phyloP scores from a whole-genome alignment of 2,888 invertebrate species.

The Tetragonula carbonaria region DNA sequence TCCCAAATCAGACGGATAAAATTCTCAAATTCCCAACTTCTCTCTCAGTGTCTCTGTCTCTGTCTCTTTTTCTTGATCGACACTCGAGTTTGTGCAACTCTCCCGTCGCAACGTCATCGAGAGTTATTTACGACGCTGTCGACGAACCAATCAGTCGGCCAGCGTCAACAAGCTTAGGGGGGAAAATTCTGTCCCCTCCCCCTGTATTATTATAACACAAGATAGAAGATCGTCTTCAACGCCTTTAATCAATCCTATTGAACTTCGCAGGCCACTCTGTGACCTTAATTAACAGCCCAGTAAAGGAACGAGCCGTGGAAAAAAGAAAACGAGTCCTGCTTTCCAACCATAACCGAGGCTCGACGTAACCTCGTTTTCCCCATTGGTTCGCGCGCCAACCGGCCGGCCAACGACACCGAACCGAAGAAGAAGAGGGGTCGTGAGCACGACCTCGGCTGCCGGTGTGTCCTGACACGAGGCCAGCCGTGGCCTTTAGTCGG shows the following conservation, averaged over 20 bases:
- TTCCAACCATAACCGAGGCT: not conserved
- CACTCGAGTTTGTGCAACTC: not conserved
- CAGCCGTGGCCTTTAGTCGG: slow-evolving; percentile 45
- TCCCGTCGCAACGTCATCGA: not conserved
- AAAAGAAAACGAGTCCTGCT: slow-evolving; percentile 5
- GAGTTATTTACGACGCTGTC: slow-evolving; percentile 1
- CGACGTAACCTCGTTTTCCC: slow-evolving; percentile 39
- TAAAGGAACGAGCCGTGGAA: slow-evolving; percentile 70
- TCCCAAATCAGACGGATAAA: not conserved
- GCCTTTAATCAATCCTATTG: slow-evolving; percentile 14
- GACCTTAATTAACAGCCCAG: slow-evolving; percentile 59
- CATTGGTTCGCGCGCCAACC: not conserved
- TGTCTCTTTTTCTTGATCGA: not conserved
- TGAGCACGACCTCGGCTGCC: slow-evolving; percentile 29
- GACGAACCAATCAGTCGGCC: not conserved
- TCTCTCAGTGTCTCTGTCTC: too few species aligned
- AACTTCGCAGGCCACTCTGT: slow-evolving; percentile 1
- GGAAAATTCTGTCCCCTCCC: not conserved
- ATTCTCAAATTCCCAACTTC: not conserved
- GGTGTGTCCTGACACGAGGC: slow-evolving; percentile 43
- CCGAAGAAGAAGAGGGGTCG: slow-evolving; percentile 43
- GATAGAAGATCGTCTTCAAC: not conserved
- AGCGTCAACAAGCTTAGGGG: not conserved
- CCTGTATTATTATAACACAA: not conserved
- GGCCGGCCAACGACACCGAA: slow-evolving; percentile 35